Evolutionary conservation across 2,113 vertebrate species (phyloP), one percentile per base, ranked within the genome.

Genomic region (Lipophrys pholis): DNA sequence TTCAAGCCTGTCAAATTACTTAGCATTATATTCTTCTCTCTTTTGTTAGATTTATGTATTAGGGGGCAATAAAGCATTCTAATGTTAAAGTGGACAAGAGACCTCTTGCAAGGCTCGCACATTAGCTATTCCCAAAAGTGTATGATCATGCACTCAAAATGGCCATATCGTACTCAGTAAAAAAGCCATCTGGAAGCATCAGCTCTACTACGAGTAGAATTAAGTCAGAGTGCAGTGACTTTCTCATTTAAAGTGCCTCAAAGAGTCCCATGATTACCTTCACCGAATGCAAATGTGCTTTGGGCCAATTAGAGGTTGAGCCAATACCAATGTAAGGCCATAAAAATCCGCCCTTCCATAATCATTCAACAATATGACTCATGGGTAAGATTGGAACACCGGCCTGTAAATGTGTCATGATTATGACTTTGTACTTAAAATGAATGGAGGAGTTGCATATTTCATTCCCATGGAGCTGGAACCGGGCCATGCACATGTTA

Each of bases 121-220:
- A 58, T 68, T 64, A 76, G 52, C 70, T 54, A 46, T 66, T 83
- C 73, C 72, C 80, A 39, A 80, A 84, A 59, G 79, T 59, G 67
- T 64, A 75, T 81, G 74, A 81, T 87, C 83, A 78, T 64, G 62
- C 74, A 82, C 71, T 69, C 80, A 78, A 92, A 89, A 89, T 68
- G 84, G 53, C 78, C 79, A 84, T 87, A 89, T 83, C 78, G 79
- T 81, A 85, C 77, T 83, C 62, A 70, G 78, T 87, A 89, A 90
- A 89, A 88, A 82, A 75, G 82, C 85, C 90, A 91, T 87, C 88
- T 89, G 90, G 85, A 90, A 63, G 82, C 87, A 90, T 91, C 90
- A 92, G 89, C 87, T 86, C 74, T 89, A 91, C 84, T 85, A 71
- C 68, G 79, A 81, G 78, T 74, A 78, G 76, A 87, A 87, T 85